A percentile compares a stretch with the other conserved stretches of the same genome.
Evolutionary conservation across 2,888 invertebrate species (phyloP).

Genomic region (Heliconius erato): DNA sequence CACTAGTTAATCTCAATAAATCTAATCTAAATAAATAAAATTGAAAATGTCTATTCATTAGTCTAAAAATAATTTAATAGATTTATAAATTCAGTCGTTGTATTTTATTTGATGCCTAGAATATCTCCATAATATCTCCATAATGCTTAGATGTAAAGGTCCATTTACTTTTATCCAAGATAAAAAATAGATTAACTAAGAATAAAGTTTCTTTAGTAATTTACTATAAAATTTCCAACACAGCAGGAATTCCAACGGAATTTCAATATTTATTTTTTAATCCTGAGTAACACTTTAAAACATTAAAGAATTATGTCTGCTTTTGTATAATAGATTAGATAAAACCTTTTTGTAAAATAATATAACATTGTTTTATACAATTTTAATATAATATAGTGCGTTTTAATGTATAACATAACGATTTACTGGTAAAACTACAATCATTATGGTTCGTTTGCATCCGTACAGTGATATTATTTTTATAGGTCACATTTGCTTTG

Average conservation of each 20-base stretch:
- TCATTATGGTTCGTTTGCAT: constrained; percentile 35
- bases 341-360: background rate
- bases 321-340: background rate
- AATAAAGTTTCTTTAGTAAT: background rate
- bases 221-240: background rate
- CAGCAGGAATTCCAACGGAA: background rate
- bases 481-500: constrained; percentile 33
- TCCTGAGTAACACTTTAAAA: background rate
- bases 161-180: too few relatives aligned
- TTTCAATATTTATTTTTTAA: constrained; percentile 1
- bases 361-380: constrained; percentile 3
- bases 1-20: too few relatives aligned
- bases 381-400: constrained; percentile 23
- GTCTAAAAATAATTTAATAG: too few relatives aligned
- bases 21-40: too few relatives aligned
- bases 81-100: background rate
- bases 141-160: background rate
- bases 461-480: constrained; percentile 40
- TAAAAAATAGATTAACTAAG: background rate
- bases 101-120: background rate
- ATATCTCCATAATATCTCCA: background rate
- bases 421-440: constrained; percentile 25
- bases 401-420: constrained; percentile 31
- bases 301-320: background rate
- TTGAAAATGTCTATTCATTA: background rate